These are phyloP conservation scores for Corythornis leucogaster DNA, from an alignment of 2,797 vertebrate genomes.

Conservation along the genomic window DNA sequence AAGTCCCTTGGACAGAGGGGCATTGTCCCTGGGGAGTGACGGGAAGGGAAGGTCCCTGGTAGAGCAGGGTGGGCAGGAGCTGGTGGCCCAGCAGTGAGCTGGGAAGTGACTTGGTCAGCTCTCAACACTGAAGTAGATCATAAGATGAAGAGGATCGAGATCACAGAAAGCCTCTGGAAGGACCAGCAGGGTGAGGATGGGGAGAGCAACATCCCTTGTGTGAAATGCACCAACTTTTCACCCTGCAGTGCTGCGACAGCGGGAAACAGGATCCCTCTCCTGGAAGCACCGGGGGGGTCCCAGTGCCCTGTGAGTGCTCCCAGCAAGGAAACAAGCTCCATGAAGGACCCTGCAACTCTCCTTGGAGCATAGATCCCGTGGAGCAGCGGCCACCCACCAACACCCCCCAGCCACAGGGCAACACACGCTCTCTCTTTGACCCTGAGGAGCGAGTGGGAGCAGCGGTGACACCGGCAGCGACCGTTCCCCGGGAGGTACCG, in stretches of 20 bases:
- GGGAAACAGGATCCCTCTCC: background rate
- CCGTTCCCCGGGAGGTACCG: too few relatives aligned
- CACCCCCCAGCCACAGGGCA: too few relatives aligned
- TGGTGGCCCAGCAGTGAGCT: background rate
- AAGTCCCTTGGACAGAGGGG: background rate
- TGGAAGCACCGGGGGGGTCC: too few relatives aligned
- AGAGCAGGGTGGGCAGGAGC: background rate
- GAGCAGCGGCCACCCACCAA: too few relatives aligned
- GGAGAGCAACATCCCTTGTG: background rate
- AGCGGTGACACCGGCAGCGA: too few relatives aligned
- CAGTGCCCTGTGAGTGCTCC: too few relatives aligned
- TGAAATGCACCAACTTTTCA: background rate
- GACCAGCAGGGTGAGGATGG: background rate
- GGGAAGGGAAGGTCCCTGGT: background rate
- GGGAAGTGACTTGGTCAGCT: background rate
- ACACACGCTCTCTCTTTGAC: too few relatives aligned
- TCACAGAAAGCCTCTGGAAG: background rate
- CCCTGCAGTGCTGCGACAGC: fast-evolving
- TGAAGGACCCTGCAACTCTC: too few relatives aligned
- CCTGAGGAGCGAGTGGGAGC: too few relatives aligned
- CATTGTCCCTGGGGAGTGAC: background rate
- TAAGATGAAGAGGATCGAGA: background rate
- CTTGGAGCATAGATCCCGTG: too few relatives aligned
- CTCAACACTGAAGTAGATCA: background rate
- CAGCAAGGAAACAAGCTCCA: too few relatives aligned